A percentile compares a stretch with the other conserved stretches of the same genome.
Evolutionary conservation across 2,113 vertebrate genomes (phyloP).

Genomic region (Spilogale gracilis): DNA sequence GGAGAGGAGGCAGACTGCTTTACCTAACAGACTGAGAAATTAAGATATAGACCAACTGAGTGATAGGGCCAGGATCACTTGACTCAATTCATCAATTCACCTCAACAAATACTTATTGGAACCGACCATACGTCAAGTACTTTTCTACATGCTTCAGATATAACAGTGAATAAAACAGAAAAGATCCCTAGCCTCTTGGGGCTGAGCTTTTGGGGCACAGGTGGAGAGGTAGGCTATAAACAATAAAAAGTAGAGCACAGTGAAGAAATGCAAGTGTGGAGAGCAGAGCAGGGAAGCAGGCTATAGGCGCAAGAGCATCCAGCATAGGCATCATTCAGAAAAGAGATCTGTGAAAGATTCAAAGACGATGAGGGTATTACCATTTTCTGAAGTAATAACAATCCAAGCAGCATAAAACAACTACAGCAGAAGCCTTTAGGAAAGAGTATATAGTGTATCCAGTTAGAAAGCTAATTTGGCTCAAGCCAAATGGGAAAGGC

Average conservation of each 20-base stretch:
- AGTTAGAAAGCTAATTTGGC: constrained; percentile 31
- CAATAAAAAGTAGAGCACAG: not conserved
- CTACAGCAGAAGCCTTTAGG: not conserved
- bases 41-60: not conserved
- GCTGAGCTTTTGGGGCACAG: not conserved
- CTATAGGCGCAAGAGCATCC: not conserved
- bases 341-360: not conserved
- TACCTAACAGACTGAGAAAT: not conserved
- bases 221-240: not conserved
- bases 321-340: not conserved
- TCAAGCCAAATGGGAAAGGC: constrained; percentile 27
- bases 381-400: not conserved
- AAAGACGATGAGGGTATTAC: not conserved
- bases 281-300: not conserved
- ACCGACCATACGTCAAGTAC: not conserved
- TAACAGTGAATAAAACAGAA: not conserved
- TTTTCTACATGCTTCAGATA: not conserved
- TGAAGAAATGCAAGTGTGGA: not conserved
- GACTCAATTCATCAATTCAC: not conserved
- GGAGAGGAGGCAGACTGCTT: not conserved
- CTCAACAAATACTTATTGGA: not conserved
- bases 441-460: not conserved
- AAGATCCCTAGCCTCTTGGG: not conserved
- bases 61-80: not conserved
- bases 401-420: not conserved